phyloP scores from a whole-genome alignment of 2,113 vertebrate genomes.

The Chamaetylas fuelleborni region DNA sequence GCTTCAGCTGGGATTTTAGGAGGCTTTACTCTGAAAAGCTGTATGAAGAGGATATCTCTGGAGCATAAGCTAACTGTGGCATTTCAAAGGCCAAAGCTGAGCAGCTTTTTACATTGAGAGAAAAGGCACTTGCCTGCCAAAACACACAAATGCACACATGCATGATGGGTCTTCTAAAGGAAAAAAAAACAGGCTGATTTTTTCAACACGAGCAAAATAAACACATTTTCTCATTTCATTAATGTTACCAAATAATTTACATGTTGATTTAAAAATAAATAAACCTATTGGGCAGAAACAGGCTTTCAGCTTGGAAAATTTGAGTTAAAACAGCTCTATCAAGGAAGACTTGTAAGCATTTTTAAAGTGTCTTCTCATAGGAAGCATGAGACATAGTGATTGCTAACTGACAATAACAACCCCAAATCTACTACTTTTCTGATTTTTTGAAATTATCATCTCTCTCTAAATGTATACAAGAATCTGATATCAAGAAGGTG shows the following conservation, averaged over 20 bases:
- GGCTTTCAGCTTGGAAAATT: background rate
- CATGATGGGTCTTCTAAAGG: background rate
- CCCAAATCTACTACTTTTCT: background rate
- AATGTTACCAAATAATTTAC: background rate
- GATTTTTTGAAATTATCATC: background rate
- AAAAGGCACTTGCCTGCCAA: background rate
- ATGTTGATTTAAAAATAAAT: background rate
- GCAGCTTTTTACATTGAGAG: background rate
- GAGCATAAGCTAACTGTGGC: background rate
- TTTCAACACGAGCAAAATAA: background rate
- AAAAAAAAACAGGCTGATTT: fast-evolving
- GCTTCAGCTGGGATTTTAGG: background rate
- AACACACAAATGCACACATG: background rate
- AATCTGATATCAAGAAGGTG: background rate
- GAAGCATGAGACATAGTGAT: background rate
- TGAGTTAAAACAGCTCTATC: background rate
- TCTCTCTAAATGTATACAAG: background rate
- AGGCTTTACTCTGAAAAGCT: background rate
- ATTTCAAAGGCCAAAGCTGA: background rate
- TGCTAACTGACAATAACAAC: background rate
- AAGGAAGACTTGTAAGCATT: background rate
- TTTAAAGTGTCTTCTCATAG: background rate
- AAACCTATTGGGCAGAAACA: background rate
- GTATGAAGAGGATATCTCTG: background rate
- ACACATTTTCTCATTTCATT: background rate